Evolutionary conservation across 2,888 invertebrate genomes (phyloP).

Genomic region (Machimus atricapillus): DNA sequence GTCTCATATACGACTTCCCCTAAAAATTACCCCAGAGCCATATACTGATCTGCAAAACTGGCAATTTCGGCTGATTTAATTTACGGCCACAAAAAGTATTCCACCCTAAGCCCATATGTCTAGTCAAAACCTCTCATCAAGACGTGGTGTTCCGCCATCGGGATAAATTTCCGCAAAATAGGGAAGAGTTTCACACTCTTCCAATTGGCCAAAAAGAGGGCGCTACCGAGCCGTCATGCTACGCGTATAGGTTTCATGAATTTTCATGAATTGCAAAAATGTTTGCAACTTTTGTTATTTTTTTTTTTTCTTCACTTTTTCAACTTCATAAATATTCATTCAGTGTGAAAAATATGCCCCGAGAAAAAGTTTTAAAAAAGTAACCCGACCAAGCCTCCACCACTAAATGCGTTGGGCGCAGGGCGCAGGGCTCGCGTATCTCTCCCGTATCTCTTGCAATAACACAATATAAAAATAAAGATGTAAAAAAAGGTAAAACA

Average conservation of each 20-base stretch:
- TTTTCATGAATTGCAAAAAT: conserved; percentile 32
- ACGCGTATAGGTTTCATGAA: conserved; percentile 14
- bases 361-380: conserved; percentile 17
- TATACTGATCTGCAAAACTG: not conserved
- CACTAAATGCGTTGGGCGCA: not conserved
- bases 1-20: not conserved
- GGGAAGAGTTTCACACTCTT: not conserved
- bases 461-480: not conserved
- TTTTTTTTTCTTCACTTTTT: conserved; percentile 14
- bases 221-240: not conserved
- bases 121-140: not conserved
- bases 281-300: conserved; percentile 21
- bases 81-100: not conserved
- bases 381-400: not conserved
- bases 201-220: not conserved
- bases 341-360: conserved; percentile 21
- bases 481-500: not conserved
- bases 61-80: not conserved
- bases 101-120: not conserved
- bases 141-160: not conserved
- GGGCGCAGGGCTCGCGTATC: not conserved
- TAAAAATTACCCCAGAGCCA: not conserved
- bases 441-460: not conserved
- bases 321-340: conserved; percentile 27
- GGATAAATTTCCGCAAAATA: not conserved